Conservation (phyloP, 2,797 vertebrate genomes). For the Microcaecilia unicolor region DNA sequence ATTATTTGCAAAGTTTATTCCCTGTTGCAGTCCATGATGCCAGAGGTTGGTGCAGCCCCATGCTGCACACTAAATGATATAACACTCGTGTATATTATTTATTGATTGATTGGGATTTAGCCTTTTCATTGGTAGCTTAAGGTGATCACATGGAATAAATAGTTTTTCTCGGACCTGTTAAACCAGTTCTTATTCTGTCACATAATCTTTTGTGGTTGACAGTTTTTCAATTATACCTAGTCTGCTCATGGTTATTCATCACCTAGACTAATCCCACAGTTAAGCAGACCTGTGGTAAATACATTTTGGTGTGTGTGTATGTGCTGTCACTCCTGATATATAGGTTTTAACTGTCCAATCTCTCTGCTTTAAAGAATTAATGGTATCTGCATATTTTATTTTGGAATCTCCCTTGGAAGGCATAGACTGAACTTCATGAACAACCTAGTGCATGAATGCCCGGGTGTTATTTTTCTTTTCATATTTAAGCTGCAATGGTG, state of each 20-base stretch:
- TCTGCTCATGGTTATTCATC: not conserved
- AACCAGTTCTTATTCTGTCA: not conserved
- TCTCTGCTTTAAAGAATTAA: constrained; percentile 37
- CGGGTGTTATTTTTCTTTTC: not conserved
- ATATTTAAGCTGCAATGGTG: constrained; percentile 35
- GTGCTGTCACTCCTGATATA: constrained; percentile 37
- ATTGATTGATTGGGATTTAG: too few relatives aligned
- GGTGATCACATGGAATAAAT: too few relatives aligned
- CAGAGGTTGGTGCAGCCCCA: too few relatives aligned
- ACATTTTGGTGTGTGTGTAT: constrained; percentile 3
- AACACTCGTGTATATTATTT: too few relatives aligned
- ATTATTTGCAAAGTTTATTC: too few relatives aligned
- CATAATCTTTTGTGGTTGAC: constrained; percentile 1
- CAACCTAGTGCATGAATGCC: not conserved
- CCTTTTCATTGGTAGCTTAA: too few relatives aligned
- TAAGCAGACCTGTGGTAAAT: constrained; percentile 9
- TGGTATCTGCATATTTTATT: constrained; percentile 43
- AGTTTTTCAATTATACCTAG: not conserved
- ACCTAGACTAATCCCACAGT: constrained; percentile 2
- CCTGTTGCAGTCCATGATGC: too few relatives aligned
- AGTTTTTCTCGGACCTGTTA: not conserved
- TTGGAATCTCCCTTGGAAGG: constrained; percentile 35
- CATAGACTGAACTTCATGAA: not conserved
- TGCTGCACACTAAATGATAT: too few relatives aligned
- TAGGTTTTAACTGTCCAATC: constrained; percentile 22